These are phyloP conservation scores for Daubentonia madagascariensis DNA, from an alignment of 2,113 vertebrate species.

Conservation along the genomic window DNA sequence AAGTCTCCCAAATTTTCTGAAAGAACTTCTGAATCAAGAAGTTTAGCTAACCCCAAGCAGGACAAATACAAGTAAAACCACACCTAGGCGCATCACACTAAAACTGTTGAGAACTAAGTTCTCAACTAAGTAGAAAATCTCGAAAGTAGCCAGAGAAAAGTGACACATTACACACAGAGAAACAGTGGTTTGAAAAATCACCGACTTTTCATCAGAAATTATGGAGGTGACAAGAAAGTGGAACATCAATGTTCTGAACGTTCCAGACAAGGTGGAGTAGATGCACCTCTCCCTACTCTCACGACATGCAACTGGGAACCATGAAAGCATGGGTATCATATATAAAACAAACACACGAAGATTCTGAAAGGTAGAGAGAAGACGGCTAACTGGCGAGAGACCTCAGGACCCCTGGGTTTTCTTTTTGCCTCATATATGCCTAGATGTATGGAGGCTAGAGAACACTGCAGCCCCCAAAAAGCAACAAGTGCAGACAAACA, in stretches of 20 bases:
- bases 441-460: not conserved
- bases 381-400: too few relatives aligned
- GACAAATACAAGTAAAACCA: not conserved
- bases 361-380: not conserved
- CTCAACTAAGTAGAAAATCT: not conserved
- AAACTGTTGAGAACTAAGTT: not conserved
- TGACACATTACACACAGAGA: not conserved
- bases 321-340: not conserved
- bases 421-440: not conserved
- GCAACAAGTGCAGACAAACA: not conserved
- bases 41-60: not conserved
- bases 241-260: not conserved
- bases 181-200: not conserved
- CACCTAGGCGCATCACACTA: not conserved
- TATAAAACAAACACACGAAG: not conserved
- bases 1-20: not conserved
- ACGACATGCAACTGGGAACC: not conserved
- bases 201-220: not conserved
- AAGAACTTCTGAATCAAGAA: not conserved
- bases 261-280: not conserved
- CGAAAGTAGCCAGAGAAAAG: not conserved
- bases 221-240: not conserved
- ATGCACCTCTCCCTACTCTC: not conserved
- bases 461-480: not conserved
- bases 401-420: not conserved